Evolutionary conservation across 2,888 invertebrate species (phyloP).

Genomic region (Malacosoma neustria): DNA sequence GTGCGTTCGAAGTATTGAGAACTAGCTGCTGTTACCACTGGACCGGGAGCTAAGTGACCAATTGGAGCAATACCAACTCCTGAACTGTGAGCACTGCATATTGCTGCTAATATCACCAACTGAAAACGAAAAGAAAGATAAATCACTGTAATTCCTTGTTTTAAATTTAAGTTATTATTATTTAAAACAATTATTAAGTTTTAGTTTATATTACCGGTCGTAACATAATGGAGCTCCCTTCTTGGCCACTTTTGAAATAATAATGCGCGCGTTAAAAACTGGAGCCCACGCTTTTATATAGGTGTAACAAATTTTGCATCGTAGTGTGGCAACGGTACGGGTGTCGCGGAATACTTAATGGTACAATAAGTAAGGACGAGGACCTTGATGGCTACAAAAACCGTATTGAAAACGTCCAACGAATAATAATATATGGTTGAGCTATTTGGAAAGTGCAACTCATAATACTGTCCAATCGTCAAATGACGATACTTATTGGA

Average conservation of each 20-base stretch:
- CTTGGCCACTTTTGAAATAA: constrained; percentile 47
- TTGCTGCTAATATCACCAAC: constrained; percentile 32
- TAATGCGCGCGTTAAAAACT: constrained; percentile 64
- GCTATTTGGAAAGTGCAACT: constrained; percentile 47
- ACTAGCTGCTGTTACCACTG: constrained; percentile 78
- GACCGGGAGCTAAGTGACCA: constrained; percentile 54
- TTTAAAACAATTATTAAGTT: neutral
- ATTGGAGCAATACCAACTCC: constrained; percentile 23
- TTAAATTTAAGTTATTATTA: neutral
- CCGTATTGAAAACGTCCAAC: constrained; percentile 62
- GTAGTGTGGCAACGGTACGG: constrained; percentile 59
- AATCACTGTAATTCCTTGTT: neutral
- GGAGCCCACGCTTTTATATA: constrained; percentile 66
- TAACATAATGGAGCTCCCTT: constrained; percentile 46
- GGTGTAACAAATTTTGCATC: constrained; percentile 73
- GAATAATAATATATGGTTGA: constrained; percentile 64
- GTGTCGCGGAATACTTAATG: constrained; percentile 68
- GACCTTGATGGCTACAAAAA: constrained; percentile 70
- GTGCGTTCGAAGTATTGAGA: constrained; percentile 80
- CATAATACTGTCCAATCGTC: neutral
- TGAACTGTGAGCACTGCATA: constrained; percentile 41
- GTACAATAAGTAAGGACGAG: constrained; percentile 63
- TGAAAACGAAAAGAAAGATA: constrained; percentile 25
- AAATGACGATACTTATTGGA: neutral
- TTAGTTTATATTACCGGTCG: constrained; percentile 33